Percentiles rank a stretch among this genome's conserved stretches.
These are phyloP conservation scores for Karalla daura DNA, from an alignment of 2,797 vertebrate genomes.

Conservation along the genomic window DNA sequence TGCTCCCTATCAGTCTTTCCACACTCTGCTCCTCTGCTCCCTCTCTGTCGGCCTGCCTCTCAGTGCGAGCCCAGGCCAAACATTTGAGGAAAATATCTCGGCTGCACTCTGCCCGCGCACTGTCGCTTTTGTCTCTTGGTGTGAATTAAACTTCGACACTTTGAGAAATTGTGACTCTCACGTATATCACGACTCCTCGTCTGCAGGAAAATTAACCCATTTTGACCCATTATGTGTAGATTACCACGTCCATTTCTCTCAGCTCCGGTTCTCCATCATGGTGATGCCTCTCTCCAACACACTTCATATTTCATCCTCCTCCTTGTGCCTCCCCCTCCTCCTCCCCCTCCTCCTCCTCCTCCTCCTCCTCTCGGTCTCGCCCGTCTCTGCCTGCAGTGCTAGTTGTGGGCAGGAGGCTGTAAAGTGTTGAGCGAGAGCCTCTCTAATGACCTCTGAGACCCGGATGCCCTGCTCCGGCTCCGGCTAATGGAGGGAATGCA, in stretches of 20 bases:
- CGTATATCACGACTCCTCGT: too few relatives aligned
- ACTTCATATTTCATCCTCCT: slow-evolving; percentile 20
- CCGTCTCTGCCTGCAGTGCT: background rate
- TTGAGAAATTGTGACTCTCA: too few relatives aligned
- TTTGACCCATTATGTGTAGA: background rate
- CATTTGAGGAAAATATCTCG: too few relatives aligned
- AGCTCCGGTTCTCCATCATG: background rate
- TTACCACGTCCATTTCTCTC: background rate
- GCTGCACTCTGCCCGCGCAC: too few relatives aligned
- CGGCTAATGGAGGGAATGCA: slow-evolving; percentile 84
- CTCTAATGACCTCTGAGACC: slow-evolving; percentile 79
- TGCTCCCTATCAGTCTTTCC: slow-evolving; percentile 14
- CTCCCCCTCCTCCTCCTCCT: background rate
- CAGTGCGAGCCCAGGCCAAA: too few relatives aligned
- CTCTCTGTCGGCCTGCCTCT: background rate
- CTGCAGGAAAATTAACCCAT: too few relatives aligned
- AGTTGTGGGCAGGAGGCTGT: slow-evolving; percentile 42
- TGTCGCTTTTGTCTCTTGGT: too few relatives aligned
- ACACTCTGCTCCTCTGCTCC: background rate
- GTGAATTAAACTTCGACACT: too few relatives aligned
- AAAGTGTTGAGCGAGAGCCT: slow-evolving; percentile 63
- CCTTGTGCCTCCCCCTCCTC: background rate
- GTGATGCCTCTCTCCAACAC: background rate
- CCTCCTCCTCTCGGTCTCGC: slow-evolving; percentile 3
- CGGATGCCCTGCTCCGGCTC: slow-evolving; percentile 67